These are phyloP conservation scores for Druon quercuslanigerum DNA, from an alignment of 1,140 invertebrate genomes.

Conservation along the genomic window DNA sequence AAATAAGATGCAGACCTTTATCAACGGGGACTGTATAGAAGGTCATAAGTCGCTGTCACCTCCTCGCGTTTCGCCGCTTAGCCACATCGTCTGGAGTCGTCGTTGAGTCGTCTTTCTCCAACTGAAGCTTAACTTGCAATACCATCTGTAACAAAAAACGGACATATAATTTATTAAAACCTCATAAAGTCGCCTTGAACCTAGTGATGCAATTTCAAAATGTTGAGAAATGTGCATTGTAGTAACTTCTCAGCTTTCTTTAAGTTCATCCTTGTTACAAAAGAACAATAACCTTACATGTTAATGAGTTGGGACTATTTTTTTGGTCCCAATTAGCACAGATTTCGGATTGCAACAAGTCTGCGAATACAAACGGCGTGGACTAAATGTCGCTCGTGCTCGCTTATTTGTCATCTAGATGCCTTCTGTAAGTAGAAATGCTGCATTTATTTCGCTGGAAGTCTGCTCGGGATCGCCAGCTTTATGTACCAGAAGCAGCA, in stretches of 20 bases:
- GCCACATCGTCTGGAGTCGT: conserved; percentile 65
- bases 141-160: conserved; percentile 64
- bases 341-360: background rate
- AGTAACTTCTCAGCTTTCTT: background rate
- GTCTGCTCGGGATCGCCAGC: conserved; percentile 7
- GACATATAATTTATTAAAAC: background rate
- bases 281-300: too few relatives aligned
- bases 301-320: background rate
- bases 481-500: background rate
- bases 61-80: conserved; percentile 70
- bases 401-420: conserved; percentile 7
- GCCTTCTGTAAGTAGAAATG: background rate
- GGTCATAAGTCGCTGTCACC: conserved; percentile 74
- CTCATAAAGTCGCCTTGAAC: background rate
- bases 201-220: background rate
- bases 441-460: conserved; percentile 13
- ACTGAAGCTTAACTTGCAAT: conserved; percentile 55
- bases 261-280: background rate
- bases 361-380: background rate
- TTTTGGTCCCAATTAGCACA: background rate
- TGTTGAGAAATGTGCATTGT: background rate
- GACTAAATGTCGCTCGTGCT: conserved; percentile 3
- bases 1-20: conserved; percentile 54
- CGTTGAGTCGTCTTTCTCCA: conserved; percentile 53
- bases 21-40: conserved; percentile 60